Base-by-base conservation (phyloP, 2,113 vertebrate genomes). In the Strigops habroptila region DNA sequence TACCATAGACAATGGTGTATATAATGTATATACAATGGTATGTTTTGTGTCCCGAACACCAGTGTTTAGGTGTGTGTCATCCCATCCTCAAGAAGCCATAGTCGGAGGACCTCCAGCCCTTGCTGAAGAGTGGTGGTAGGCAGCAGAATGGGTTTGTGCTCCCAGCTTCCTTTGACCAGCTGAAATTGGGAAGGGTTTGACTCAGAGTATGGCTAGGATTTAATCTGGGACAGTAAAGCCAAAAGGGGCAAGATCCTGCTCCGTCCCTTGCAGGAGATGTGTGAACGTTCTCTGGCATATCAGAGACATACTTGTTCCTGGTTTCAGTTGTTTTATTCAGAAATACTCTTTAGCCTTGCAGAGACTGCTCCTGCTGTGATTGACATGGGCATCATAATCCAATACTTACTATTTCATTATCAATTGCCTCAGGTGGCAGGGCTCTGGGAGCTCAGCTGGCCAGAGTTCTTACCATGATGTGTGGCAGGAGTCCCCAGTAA, bases 81-180 rank as follows among this genome's bases (percentile, higher is more conserved):
- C 2, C 1, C 24, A 53, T 18, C 27, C 25, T 62, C 30, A 9
- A 31, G 52, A 48, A 81, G 46, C 46, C n/a, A n/a, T n/a, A n/a
- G 57, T 31, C 12, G 31, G 49, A 37, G 28, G 41, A 53, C 23
- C 48, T 10, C n/a, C 19, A 17, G 57, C 75, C 46, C 31, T 37
- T 85, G 44, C 30, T 1, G 2, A 60, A 65, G n/a, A n/a, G 70
- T 0, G 0, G 10, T 33, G 46, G 48, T 18, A 65, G 30, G n/a
- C 51, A 63, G 41, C 8, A 18, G 48, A 19, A 46, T 5, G 24
- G 28, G 15, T 41, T 41, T 31, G 8, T 68, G 41, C 70, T 76
- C 46, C 63, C 41, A 21, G 18, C 41, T 76, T 77, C 30, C 39
- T 48, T 77, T 63, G 27, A 23, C n/a, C 44, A 70, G 24, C 24